A percentile compares a stretch with the other conserved stretches of the same genome.
Conservation (phyloP, 2,113 vertebrate genomes). For the Cairina moschata region DNA sequence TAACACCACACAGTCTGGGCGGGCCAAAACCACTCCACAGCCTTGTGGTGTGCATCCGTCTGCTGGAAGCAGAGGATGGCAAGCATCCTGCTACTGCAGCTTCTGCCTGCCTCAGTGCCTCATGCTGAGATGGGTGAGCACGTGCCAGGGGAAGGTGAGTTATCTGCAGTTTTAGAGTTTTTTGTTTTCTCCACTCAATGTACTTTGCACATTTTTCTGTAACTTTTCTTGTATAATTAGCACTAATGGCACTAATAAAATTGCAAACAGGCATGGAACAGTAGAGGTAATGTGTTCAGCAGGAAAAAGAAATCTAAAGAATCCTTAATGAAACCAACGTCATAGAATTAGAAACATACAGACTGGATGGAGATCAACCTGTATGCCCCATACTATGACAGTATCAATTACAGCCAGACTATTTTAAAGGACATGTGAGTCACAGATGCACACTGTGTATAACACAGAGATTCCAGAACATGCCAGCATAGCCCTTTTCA, state of each 20-base stretch:
- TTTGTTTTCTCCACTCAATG: not conserved
- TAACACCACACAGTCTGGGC: not conserved
- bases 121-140: rapidly evolving
- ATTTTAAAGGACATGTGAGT: not conserved
- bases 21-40: not conserved
- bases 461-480: not conserved
- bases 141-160: not conserved
- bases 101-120: not conserved
- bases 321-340: not conserved
- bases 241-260: not conserved
- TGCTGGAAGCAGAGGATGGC: not conserved
- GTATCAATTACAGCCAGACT: not conserved
- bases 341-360: not conserved
- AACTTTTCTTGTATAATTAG: not conserved
- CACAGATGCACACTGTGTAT: not conserved
- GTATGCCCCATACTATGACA: not conserved
- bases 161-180: not conserved
- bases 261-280: not conserved
- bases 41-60: rapidly evolving
- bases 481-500: not conserved
- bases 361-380: not conserved
- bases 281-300: not conserved
- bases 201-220: not conserved
- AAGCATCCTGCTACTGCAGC: not conserved
- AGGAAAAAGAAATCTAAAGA: not conserved